Percentiles rank a stretch among this genome's conserved stretches.
Conservation (phyloP, 2,888 invertebrate genomes). For the Antitype chi region DNA sequence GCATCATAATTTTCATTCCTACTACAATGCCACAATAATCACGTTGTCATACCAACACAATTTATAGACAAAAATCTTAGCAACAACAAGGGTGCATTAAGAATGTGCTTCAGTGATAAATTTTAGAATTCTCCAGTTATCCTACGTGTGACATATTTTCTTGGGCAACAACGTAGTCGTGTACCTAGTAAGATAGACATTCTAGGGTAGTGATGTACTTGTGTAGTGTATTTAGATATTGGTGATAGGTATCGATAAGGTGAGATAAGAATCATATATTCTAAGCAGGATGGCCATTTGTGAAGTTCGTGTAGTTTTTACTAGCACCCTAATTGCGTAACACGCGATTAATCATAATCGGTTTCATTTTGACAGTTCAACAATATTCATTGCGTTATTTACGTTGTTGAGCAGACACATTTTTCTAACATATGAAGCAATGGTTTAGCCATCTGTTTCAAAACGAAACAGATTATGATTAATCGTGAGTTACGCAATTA, state of each 20-base stretch:
- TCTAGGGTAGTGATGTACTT: constrained; percentile 50
- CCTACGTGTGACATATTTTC: constrained; percentile 66
- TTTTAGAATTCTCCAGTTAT: constrained; percentile 44
- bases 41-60: neutral
- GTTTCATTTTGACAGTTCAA: too few relatives aligned
- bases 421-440: too few relatives aligned
- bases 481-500: too few relatives aligned
- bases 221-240: neutral
- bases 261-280: neutral
- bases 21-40: neutral
- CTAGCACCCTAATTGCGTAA: too few relatives aligned
- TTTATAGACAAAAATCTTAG: constrained; percentile 3
- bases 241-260: constrained; percentile 27
- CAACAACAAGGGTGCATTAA: constrained; percentile 6
- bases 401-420: too few relatives aligned
- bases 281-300: too few relatives aligned
- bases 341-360: too few relatives aligned
- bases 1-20: neutral
- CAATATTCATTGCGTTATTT: too few relatives aligned
- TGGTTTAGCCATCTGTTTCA: too few relatives aligned
- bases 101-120: constrained; percentile 44
- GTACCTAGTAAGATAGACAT: constrained; percentile 54
- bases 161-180: constrained; percentile 51
- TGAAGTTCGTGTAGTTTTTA: too few relatives aligned
- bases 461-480: too few relatives aligned